Base-by-base conservation (phyloP, 2,797 vertebrate genomes). In the Hafferia zeledoni region DNA sequence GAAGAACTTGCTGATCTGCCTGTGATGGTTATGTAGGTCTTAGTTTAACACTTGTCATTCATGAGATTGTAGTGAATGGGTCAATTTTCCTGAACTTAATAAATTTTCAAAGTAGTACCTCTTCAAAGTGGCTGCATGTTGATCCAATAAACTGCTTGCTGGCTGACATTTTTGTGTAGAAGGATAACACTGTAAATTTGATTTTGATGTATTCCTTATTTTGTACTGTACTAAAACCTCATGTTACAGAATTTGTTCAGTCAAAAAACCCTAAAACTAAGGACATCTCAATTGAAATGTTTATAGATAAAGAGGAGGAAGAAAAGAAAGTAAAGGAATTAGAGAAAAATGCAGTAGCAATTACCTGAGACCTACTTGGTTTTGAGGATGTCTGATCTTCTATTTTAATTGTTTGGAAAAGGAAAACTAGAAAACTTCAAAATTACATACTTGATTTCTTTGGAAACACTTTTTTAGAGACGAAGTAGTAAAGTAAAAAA, bases 301-400 rank as follows among this genome's bases (percentile, higher is more conserved):
- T 96, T 96, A 97, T 97, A 96, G 95, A 97, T 97, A 97, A 97
- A 97, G 95, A 94, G 96, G 94, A 96, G 96, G 95, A 96, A 97
- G 96, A 96, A 96, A 97, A 96, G 95, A 94, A 96, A 96, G 95
- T 76, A 97, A 96, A 97, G 94, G 83, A 96, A 96, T 96, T 93
- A 77, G 59, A 95, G 91, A 93, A 95, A 95, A 96, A 92, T 91
- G 37, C 33, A n/a, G 70, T 82, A 82, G 52, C 77, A 79, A 56
- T 68, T 96, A 96, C 95, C 96, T 97, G 95, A 97, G 96, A 97
- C 95, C 96, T 96, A 96, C 94, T 76, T 11, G 0, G 5, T 91
- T 94, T 79, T 50, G 49, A 79, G 60, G 33, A 83, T 92, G 59
- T 91, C 46, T 95, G 31, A 84, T 61, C 31, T 72, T 92, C 53